Evolutionary conservation across 2,888 invertebrate genomes (phyloP).

Genomic region (Esperia sulphurella): DNA sequence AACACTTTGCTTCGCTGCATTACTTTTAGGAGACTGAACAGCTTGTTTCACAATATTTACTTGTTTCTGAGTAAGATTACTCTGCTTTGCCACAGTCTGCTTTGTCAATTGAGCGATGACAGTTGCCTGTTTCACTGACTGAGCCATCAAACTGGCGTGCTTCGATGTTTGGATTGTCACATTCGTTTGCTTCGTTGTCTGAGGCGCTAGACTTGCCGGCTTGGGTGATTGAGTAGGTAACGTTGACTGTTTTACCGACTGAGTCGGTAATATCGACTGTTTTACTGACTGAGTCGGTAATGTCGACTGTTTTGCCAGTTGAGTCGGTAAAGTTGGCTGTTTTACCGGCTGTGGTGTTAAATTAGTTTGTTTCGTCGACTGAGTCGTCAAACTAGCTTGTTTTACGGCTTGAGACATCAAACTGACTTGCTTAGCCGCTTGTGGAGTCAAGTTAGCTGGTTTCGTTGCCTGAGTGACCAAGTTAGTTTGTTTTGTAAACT

Average conservation of each 20-base stretch:
- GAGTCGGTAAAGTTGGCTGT: background rate
- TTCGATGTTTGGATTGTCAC: conserved; percentile 7
- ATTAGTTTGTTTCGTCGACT: background rate
- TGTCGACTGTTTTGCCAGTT: background rate
- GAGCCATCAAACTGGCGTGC: conserved; percentile 12
- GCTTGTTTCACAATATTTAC: conserved; percentile 19
- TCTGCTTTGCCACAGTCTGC: conserved; percentile 17
- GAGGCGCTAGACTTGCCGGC: conserved; percentile 13
- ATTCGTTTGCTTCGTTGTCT: conserved; percentile 21
- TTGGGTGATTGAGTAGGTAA: background rate
- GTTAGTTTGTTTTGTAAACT: conserved; percentile 2
- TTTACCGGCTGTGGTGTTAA: background rate
- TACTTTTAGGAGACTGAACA: conserved; percentile 36
- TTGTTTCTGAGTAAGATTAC: conserved; percentile 16
- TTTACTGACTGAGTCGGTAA: background rate
- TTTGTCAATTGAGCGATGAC: conserved; percentile 19
- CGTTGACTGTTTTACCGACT: background rate
- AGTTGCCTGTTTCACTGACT: conserved; percentile 17
- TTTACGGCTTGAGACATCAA: conserved; percentile 14
- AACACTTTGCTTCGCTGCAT: conserved; percentile 10
- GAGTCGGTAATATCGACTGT: background rate
- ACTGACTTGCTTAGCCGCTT: conserved; percentile 41
- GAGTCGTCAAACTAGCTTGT: conserved; percentile 17
- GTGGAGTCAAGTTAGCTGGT: conserved; percentile 41
- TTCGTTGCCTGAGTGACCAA: conserved; percentile 25